These are phyloP conservation scores for Drosophila baimaii DNA, from an alignment of 1,140 invertebrate species.

Conservation along the genomic window DNA sequence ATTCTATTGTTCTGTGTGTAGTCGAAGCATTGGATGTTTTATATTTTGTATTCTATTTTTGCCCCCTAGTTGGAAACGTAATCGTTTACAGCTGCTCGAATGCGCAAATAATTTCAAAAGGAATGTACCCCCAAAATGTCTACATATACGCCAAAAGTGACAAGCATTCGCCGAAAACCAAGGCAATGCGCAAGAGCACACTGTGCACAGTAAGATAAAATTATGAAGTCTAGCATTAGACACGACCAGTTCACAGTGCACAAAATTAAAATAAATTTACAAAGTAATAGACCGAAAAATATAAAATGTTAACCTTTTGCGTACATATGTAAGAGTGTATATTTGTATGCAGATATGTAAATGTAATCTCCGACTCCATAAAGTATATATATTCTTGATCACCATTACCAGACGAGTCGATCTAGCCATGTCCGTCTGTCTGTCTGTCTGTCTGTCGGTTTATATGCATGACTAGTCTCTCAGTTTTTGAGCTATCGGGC, in stretches of 20 bases:
- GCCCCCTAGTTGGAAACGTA: conserved; percentile 49
- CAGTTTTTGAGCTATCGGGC: no score
- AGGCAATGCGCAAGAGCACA: conserved; percentile 45
- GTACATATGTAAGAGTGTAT: no score
- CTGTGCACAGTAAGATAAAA: conserved; percentile 31
- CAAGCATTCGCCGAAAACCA: conserved; percentile 30
- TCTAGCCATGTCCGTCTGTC: no score
- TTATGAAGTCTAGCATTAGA: rapidly evolving
- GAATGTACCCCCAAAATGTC: conserved; percentile 73
- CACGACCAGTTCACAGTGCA: not conserved
- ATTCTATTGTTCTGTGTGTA: not conserved
- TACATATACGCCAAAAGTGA: conserved; percentile 57
- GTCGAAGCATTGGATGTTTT: not conserved
- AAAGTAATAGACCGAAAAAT: no score
- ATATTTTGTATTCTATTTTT: conserved; percentile 21
- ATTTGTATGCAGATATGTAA: no score
- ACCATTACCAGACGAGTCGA: no score
- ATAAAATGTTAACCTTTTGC: no score
- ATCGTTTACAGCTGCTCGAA: conserved; percentile 83
- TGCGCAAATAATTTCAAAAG: conserved; percentile 82
- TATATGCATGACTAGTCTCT: no score
- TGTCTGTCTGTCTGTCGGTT: no score
- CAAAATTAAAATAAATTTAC: not conserved
- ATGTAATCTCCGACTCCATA: no score
- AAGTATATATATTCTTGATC: no score